Conservation (phyloP, 2,113 vertebrate genomes). For the Thunnus thynnus region DNA sequence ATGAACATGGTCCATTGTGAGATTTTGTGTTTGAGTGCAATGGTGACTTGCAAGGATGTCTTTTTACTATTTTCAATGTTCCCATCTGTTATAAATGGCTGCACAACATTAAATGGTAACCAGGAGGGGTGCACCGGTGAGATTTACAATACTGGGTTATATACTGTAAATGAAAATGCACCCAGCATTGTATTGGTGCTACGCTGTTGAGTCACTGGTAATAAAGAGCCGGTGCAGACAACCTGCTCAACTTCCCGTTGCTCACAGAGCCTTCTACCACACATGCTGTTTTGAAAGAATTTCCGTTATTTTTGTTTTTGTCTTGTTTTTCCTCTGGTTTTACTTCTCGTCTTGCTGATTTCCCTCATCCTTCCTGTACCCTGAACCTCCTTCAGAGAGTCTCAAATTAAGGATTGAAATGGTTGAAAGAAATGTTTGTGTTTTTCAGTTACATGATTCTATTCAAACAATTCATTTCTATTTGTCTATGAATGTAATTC, state of each 20-base stretch:
- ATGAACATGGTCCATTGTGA: conserved; percentile 49
- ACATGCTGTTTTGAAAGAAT: conserved; percentile 47
- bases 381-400: conserved; percentile 22
- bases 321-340: conserved; percentile 30
- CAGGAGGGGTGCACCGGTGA: neutral
- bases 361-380: conserved; percentile 1
- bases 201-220: conserved; percentile 36
- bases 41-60: conserved; percentile 41
- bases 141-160: conserved; percentile 34
- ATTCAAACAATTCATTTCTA: conserved; percentile 53
- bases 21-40: conserved; percentile 54
- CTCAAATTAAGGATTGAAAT: conserved; percentile 43
- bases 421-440: conserved; percentile 47
- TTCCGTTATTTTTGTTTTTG: conserved; percentile 43
- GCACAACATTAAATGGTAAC: conserved; percentile 25
- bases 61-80: conserved; percentile 34
- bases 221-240: conserved; percentile 26
- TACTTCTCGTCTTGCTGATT: conserved; percentile 23
- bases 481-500: conserved; percentile 68
- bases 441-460: conserved; percentile 55
- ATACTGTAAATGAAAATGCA: conserved; percentile 31
- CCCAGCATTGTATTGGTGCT: conserved; percentile 38
- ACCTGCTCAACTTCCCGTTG: conserved; percentile 6
- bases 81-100: conserved; percentile 36
- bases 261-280: conserved; percentile 34